A percentile compares a stretch with the other conserved stretches of the same genome.
phyloP scores from a whole-genome alignment of 1,140 invertebrate species.

The Acromyrmex echinatior region DNA sequence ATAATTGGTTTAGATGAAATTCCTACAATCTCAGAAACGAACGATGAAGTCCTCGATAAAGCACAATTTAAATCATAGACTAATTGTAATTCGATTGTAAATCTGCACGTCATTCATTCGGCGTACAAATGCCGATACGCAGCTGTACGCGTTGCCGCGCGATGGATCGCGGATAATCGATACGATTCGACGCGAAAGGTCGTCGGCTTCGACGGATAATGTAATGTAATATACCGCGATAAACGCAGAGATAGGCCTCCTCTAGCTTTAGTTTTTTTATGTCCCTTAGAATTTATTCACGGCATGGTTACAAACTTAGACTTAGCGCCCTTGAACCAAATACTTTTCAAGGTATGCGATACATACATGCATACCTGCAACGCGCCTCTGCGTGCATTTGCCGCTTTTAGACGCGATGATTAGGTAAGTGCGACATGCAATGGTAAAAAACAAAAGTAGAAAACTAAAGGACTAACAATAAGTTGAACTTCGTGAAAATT shows the following conservation, averaged over 20 bases:
- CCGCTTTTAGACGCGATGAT: conserved; percentile 67
- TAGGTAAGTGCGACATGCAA: conserved; percentile 69
- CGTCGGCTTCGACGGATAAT: conserved; percentile 31
- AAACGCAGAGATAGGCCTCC: conserved; percentile 34
- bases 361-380: conserved; percentile 66
- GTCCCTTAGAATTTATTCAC: conserved; percentile 70
- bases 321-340: conserved; percentile 78
- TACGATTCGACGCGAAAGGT: conserved; percentile 59
- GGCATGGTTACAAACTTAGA: conserved; percentile 76
- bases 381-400: conserved; percentile 68
- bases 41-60: neutral
- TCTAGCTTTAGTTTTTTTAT: conserved; percentile 65
- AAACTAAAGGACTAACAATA: neutral
- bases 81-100: neutral
- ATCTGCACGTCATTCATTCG: neutral
- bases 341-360: conserved; percentile 77
- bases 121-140: neutral
- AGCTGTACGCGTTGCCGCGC: neutral
- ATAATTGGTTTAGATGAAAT: conserved; percentile 61
- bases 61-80: neutral
- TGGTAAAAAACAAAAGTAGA: conserved; percentile 44
- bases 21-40: neutral
- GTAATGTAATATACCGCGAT: neutral
- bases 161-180: conserved; percentile 54
- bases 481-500: neutral